Base-by-base conservation (phyloP, 2,888 invertebrate genomes). In the Lasius platythorax region DNA sequence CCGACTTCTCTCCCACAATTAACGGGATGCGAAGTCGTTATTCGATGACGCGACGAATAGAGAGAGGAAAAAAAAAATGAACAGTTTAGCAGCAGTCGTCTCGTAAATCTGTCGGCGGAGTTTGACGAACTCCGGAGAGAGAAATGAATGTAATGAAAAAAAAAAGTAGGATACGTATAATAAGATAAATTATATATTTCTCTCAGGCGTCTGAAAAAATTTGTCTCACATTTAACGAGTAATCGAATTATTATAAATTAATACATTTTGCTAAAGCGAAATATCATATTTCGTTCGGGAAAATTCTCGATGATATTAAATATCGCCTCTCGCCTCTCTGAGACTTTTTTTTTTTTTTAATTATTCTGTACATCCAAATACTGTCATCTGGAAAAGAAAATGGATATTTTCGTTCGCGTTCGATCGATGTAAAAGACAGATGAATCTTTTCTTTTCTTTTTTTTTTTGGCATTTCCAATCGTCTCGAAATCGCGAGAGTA, bases 171-270 rank as follows among this genome's bases (percentile, higher is more conserved):
- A 58, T 33, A 61, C 18, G 46, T 81, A 72, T 81, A 81, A 18
- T 63, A 73, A 78, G 68, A 78, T 61, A 81, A 81, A 81, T 81
- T 81, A 81, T 81, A 81, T 81, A 37, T 37, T 37, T 37, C 72
- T 81, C 72, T 81, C 46, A 61, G 72, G 46, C 61, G 73, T 72
- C 61, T 81, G 58, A 58, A 72, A 67, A 58, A 50, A 73, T 37
- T 72, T 23, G 61, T 72, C 61, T 58, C 68, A 78, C 70, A 78
- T 73, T 81, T 61, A 61, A 61, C 46, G 58, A 72, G 58, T 61
- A 61, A 79, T 79, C 70, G 58, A 23, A 23, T 23, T 23, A 23
- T 0, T 5, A 43, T 28, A 75, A 74, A 63, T 15, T 33, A 28
- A 75, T 23, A 3, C 11, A 37, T 23, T n/a, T 6, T 28, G 46